Base-by-base conservation (phyloP, 2,113 vertebrate species). In the Onychostoma macrolepis region DNA sequence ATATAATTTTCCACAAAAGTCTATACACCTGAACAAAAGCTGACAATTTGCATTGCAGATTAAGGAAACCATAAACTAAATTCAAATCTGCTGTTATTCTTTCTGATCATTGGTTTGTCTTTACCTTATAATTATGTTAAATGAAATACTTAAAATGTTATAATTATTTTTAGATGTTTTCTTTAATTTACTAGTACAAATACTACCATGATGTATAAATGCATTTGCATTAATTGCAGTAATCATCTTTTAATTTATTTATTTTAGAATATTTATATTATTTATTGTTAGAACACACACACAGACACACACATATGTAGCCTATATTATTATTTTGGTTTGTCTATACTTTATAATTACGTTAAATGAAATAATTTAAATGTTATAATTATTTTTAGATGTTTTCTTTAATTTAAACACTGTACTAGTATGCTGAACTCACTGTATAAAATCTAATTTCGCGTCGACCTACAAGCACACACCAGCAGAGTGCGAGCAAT, bases 401-500 rank as follows among this genome's bases (percentile, higher is more conserved):
- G 24, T 2, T 24, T 72, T 41, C 4, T 24, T 41, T 72, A 11
- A 53, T 79, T 36, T 33, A n/a, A 79, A 79, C 12, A 15, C 13
- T 38, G 1, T 24, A 38, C 1, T 19, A 21, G 13, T 21, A 10
- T 19, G 2, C 4, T 21, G 12, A 67, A 45, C n/a, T 65, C 21
- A 38, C 15, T 13, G 12, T 61, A 41, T n/a, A 7, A 26, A 26
- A 43, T 41, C 36, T 10, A 6, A 6, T 80, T 12, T 13, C 53
- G 19, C 3, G 21, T 45, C 41, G 61, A 65, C 80, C n/a, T 67
- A 30, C 80, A 67, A 69, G 45, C 8, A 11, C n/a, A 21, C 80
- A 15, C 80, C 83, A 84, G 83, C 83, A 84, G 83, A 84, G 83
- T 38, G 83, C 83, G 69, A 38, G 67, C 83, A 41, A 75, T 75